These are phyloP conservation scores for Magallana ariakensis DNA, from an alignment of 1,140 invertebrate species.

Conservation along the genomic window DNA sequence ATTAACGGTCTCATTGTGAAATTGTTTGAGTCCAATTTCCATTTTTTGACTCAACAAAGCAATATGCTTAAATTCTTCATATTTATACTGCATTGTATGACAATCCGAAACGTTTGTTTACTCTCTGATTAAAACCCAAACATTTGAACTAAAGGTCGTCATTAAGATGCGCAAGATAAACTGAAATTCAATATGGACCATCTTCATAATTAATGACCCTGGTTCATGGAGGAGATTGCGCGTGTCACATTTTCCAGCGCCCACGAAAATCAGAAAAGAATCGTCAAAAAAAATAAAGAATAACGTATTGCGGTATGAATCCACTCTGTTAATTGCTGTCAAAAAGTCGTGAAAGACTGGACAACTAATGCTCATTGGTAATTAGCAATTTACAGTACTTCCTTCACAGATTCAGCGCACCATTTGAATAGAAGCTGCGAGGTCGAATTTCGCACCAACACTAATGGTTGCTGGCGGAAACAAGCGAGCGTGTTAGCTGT, in stretches of 20 bases:
- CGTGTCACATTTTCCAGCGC: conserved; percentile 31
- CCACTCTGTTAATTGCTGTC: conserved; percentile 7
- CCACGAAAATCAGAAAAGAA: conserved; percentile 4
- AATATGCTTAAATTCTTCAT: conserved; percentile 22
- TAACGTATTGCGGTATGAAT: conserved; percentile 19
- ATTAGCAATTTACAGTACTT: conserved; percentile 15
- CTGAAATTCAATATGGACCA: conserved; percentile 20
- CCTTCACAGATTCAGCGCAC: background rate
- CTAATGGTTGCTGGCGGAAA: conserved; percentile 21
- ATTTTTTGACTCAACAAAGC: conserved; percentile 11
- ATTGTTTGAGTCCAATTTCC: conserved; percentile 23
- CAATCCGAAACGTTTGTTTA: background rate
- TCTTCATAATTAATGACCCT: conserved; percentile 26
- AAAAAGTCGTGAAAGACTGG: conserved; percentile 32
- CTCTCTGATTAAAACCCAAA: conserved; percentile 11
- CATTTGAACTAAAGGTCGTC: conserved; percentile 30
- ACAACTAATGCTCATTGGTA: conserved; percentile 24
- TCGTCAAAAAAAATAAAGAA: background rate
- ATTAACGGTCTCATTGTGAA: background rate
- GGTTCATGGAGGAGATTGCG: background rate
- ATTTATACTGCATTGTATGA: conserved; percentile 15
- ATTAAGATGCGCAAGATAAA: conserved; percentile 35
- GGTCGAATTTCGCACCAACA: conserved; percentile 15
- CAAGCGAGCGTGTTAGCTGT: conserved; percentile 13
- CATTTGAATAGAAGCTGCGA: conserved; percentile 30